Evolutionary conservation across 2,797 vertebrate genomes (phyloP).

Genomic region (Darevskia mixta): DNA sequence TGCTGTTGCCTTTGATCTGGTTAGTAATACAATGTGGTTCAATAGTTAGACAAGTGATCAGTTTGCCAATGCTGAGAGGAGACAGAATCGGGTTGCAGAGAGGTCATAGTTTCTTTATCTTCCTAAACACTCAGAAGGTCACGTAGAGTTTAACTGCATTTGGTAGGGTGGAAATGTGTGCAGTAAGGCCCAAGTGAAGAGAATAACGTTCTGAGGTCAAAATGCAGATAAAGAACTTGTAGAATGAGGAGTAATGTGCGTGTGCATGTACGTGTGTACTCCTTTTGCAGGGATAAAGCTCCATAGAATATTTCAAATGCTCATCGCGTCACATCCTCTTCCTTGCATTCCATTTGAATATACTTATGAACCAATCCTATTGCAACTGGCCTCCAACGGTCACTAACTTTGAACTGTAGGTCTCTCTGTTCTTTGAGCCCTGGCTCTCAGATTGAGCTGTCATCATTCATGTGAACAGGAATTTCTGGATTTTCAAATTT

Average conservation of each 20-base stretch:
- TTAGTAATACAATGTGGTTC: slow-evolving; percentile 73
- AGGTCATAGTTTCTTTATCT: slow-evolving; percentile 74
- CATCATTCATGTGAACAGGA: neutral
- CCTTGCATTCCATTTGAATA: neutral
- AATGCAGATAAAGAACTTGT: slow-evolving; percentile 44
- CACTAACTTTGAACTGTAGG: neutral
- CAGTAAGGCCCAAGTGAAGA: slow-evolving; percentile 72
- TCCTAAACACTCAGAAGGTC: slow-evolving; percentile 71
- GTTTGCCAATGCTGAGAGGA: slow-evolving; percentile 71
- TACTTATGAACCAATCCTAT: neutral
- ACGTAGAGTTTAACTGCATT: slow-evolving; percentile 79
- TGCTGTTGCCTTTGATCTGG: slow-evolving; percentile 79
- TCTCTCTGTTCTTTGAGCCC: neutral
- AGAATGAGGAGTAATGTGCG: slow-evolving; percentile 39
- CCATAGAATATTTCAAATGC: slow-evolving; percentile 35
- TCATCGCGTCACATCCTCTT: neutral
- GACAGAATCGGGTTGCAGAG: slow-evolving; percentile 74
- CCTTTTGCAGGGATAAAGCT: slow-evolving; percentile 28
- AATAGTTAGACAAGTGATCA: slow-evolving; percentile 75
- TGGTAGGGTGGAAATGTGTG: slow-evolving; percentile 70
- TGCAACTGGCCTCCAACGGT: neutral
- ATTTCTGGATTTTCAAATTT: neutral
- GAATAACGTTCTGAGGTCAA: slow-evolving; percentile 61
- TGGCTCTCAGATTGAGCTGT: neutral
- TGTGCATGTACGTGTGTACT: too few species aligned